Evolutionary conservation across 2,888 invertebrate genomes (phyloP).

Genomic region (Scaptomyza parva): DNA sequence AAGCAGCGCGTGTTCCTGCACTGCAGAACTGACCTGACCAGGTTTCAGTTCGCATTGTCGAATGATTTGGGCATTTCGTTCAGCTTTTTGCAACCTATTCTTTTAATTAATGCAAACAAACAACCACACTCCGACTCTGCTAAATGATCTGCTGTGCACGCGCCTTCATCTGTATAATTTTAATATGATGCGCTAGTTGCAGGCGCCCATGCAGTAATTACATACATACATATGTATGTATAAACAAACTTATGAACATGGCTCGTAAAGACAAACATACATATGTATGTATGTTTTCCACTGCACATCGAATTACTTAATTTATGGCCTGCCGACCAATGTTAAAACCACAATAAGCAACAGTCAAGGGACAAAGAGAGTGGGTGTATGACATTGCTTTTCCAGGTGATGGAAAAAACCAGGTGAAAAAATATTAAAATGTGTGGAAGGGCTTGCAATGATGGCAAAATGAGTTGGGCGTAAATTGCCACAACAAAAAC

Average conservation of each 20-base stretch:
- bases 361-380: constrained; percentile 24
- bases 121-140: background rate
- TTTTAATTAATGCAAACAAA: constrained; percentile 13
- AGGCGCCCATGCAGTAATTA: background rate
- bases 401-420: constrained; percentile 40
- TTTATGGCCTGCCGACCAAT: constrained; percentile 47
- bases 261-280: background rate
- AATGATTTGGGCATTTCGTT: background rate
- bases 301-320: constrained; percentile 59
- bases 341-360: constrained; percentile 32
- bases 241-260: background rate
- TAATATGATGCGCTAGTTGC: background rate
- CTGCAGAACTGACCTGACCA: too few relatives aligned
- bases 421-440: constrained; percentile 44
- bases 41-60: too few relatives aligned
- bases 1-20: too few relatives aligned
- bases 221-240: too few relatives aligned
- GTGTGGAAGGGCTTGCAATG: constrained; percentile 53
- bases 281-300: constrained; percentile 12
- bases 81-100: constrained; percentile 4
- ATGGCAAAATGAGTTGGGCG: constrained; percentile 69
- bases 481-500: constrained; percentile 42
- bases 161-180: constrained; percentile 9
- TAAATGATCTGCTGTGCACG: constrained; percentile 10
- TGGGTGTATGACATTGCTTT: constrained; percentile 37